Evolutionary conservation across 2,888 invertebrate species (phyloP), one percentile per base, ranked within the genome.

Genomic region (Drosophila nigritarsus): DNA sequence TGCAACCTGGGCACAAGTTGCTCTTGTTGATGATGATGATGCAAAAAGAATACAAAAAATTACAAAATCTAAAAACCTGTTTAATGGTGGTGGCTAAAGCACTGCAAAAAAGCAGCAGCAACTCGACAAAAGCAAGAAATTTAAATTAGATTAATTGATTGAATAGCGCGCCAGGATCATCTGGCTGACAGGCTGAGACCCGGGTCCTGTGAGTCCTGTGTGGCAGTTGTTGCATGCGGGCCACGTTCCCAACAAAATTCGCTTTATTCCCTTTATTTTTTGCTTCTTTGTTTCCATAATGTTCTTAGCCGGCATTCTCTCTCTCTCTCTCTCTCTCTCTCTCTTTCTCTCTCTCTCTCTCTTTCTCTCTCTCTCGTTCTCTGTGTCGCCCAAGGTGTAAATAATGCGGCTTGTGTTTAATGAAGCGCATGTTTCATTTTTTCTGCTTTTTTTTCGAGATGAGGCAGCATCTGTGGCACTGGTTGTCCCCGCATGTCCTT

Each of bases 101-200:
- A 27, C 24, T 27, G 7, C 7, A 15, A 30, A n/a, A 64, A 45
- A 42, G 54, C 34, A 58, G 60, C 24, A 61, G 56, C 29, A 36
- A 42, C 58, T 38, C 82, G 76, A 85, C 89, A 89, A 88, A 89
- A 75, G 75, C 78, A 87, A 87, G 15, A 56, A 40, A 87, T 91
- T 91, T 86, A 91, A 92, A 92, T 91, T 92, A 91, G 92, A 91
- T 91, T 91, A 92, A 92, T 91, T 91, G 91, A 92, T 90, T 91
- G 91, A 90, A 91, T 86, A 82, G 81, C 87, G 85, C 63, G 70
- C 56, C 65, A 64, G 58, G 70, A 30, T 56, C 42, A 56, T 42
- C 59, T 63, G 34, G 53, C 64, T 66, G 79, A 66, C 80, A 72
- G 76, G 65, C 73, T 30, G 42, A 69, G 40, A 27, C 61, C 64